Evolutionary conservation across 2,797 vertebrate genomes (phyloP).

Genomic region (Propithecus perrieri): DNA sequence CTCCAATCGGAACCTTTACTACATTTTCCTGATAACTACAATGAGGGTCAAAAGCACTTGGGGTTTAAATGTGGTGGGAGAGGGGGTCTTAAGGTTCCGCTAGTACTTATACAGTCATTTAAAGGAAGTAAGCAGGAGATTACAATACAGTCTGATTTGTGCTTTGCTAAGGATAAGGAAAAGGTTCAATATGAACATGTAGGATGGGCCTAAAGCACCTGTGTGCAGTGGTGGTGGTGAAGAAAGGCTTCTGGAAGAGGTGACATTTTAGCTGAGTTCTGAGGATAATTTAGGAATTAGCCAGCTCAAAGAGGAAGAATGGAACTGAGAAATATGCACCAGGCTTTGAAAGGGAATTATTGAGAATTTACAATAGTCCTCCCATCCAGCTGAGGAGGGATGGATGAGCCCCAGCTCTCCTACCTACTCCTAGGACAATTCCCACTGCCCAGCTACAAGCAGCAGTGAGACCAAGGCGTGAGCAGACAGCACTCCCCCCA

Average conservation of each 20-base stretch:
- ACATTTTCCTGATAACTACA: not conserved
- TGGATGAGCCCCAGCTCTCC: too few relatives aligned
- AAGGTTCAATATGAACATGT: not conserved
- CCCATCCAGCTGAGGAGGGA: too few relatives aligned
- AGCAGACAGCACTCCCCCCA: too few relatives aligned
- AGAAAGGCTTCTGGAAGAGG: not conserved
- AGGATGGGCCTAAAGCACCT: not conserved
- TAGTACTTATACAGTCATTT: not conserved
- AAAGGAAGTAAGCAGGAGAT: not conserved
- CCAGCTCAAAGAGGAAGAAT: not conserved
- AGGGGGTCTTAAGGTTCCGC: not conserved
- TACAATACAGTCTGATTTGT: not conserved
- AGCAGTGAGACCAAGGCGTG: too few relatives aligned
- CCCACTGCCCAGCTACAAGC: too few relatives aligned
- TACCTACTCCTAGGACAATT: too few relatives aligned
- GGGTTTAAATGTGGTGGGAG: not conserved
- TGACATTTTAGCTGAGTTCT: not conserved
- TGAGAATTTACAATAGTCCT: too few relatives aligned
- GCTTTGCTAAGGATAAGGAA: not conserved
- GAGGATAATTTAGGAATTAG: not conserved
- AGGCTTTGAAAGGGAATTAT: not conserved
- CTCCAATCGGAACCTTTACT: not conserved
- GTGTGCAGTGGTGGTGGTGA: not conserved
- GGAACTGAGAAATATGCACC: not conserved
- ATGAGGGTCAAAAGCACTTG: not conserved